Conservation (phyloP, 53 echinoderm and acorn worm genomes). For the Echinarachnius parma region DNA sequence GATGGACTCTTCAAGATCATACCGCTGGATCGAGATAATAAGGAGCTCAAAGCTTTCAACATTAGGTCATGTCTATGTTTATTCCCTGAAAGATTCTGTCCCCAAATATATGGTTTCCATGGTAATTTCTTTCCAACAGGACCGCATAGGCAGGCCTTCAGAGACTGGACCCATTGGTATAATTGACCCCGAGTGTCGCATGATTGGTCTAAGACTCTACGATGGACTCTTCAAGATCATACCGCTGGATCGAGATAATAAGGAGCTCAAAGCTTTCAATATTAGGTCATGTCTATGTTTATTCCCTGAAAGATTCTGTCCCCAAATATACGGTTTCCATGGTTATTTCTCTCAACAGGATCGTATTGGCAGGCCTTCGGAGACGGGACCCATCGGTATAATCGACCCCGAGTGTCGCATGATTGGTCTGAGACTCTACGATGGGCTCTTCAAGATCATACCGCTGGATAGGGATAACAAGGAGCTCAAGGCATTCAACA, state of each 20-base stretch:
- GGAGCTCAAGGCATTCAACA: slow-evolving; percentile 91
- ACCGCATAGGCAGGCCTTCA: slow-evolving; percentile 87
- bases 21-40: slow-evolving; percentile 88
- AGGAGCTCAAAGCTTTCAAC: slow-evolving; percentile 91
- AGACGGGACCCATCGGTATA: slow-evolving; percentile 94
- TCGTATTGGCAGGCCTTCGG: slow-evolving; percentile 87
- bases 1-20: slow-evolving; percentile 97
- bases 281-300: too few relatives aligned
- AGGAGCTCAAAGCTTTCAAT: slow-evolving; percentile 91
- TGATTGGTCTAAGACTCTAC: slow-evolving; percentile 85
- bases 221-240: slow-evolving; percentile 97
- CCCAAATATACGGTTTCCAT: too few relatives aligned
- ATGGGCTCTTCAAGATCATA: slow-evolving; percentile 93
- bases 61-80: too few relatives aligned
- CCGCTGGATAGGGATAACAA: slow-evolving; percentile 92
- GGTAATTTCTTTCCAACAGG: too few relatives aligned
- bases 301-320: too few relatives aligned
- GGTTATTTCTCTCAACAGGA: too few relatives aligned
- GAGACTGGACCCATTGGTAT: slow-evolving; percentile 96
- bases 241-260: slow-evolving; percentile 88
- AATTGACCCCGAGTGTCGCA: slow-evolving; percentile 91
- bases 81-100: too few relatives aligned
- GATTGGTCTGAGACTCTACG: slow-evolving; percentile 86
- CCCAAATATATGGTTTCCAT: too few relatives aligned
- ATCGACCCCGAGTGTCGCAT: slow-evolving; percentile 94